Conservation (phyloP, 1,140 invertebrate species). For the Alviniconcha marisindica region DNA sequence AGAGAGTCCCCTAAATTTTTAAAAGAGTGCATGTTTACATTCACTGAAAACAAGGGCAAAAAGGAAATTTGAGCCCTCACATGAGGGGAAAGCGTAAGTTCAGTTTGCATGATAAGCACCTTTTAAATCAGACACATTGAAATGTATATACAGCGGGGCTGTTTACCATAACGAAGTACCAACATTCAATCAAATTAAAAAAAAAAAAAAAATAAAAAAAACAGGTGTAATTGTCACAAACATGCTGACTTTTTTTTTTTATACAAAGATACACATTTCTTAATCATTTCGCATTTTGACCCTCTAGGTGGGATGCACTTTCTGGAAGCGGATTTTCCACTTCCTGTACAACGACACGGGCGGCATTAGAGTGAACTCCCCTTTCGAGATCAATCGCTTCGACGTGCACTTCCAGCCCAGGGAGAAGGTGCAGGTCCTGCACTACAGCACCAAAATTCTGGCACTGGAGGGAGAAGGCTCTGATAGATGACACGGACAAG, state of each 20-base stretch:
- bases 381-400: conserved; percentile 24
- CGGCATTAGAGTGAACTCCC: not conserved
- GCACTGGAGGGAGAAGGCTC: not conserved
- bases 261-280: not conserved
- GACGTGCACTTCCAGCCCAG: conserved; percentile 2
- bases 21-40: no score
- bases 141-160: no score
- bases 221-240: not conserved
- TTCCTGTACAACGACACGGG: conserved; percentile 5
- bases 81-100: no score
- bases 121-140: no score
- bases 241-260: not conserved
- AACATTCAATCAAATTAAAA: no score
- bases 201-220: no score
- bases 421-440: not conserved
- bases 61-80: no score
- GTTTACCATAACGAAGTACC: no score
- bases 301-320: conserved; percentile 21
- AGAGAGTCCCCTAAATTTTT: no score
- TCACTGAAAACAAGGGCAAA: no score
- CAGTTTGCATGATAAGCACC: no score
- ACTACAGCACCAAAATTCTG: not conserved
- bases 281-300: not conserved
- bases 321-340: no score
- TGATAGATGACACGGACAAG: not conserved